These are phyloP conservation scores for Brenthis ino DNA, from an alignment of 2,888 invertebrate genomes.

Conservation along the genomic window DNA sequence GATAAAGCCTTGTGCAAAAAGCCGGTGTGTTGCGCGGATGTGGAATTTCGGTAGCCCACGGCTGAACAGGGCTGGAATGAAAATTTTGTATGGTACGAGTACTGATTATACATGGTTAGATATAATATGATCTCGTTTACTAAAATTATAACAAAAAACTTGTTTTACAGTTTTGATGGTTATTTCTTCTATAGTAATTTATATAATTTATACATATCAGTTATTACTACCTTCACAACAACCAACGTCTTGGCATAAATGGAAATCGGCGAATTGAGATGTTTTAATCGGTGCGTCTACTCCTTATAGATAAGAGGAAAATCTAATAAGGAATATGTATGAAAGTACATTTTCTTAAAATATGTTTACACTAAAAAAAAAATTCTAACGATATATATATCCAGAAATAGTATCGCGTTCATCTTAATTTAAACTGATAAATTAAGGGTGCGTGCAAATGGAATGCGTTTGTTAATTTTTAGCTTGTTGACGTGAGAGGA, in stretches of 20 bases:
- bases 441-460: slow-evolving; percentile 41
- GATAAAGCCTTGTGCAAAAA: slow-evolving; percentile 44
- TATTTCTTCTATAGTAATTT: slow-evolving; percentile 1
- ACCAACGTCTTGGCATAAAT: too few species aligned
- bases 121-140: too few species aligned
- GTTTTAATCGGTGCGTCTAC: too few species aligned
- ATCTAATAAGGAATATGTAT: too few species aligned
- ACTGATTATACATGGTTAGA: too few species aligned
- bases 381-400: background rate
- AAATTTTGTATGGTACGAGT: background rate
- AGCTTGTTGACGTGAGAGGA: slow-evolving; percentile 50
- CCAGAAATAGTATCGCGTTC: slow-evolving; percentile 13
- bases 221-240: too few species aligned
- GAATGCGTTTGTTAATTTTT: slow-evolving; percentile 38
- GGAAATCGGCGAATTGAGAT: too few species aligned
- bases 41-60: slow-evolving; percentile 75
- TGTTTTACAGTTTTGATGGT: slow-evolving; percentile 28
- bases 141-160: too few species aligned
- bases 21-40: slow-evolving; percentile 50
- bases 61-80: slow-evolving; percentile 57
- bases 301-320: too few species aligned
- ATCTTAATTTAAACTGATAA: slow-evolving; percentile 26
- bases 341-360: too few species aligned
- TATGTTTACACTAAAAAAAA: too few species aligned
- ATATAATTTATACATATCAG: too few species aligned